Evolutionary conservation across 2,113 vertebrate species (phyloP), one percentile per base, ranked within the genome.

Genomic region (Bubo scandiacus): DNA sequence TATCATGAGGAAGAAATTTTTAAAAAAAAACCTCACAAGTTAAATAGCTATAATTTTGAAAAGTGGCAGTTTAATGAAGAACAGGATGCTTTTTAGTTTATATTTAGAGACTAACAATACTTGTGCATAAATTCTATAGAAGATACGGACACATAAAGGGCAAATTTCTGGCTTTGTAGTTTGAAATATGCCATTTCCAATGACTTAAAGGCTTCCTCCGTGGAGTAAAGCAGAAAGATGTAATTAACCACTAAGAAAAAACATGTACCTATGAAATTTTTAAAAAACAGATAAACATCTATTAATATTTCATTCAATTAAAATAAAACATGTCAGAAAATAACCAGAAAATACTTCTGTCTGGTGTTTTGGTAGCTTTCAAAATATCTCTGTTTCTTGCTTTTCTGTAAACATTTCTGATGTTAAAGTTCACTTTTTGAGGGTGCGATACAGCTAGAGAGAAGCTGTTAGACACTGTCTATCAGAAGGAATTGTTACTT

Each of bases 191-290:
- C 21, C 3, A 26, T 52, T 91, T 81, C 19, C 29, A 70, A 36
- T 67, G 3, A 49, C 6, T 49, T 47, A 40, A 73, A 57, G 29
- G 29, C 4, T 66, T 88, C 34, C 3, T 34, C 12, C 15, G 10
- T 43, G 29, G 74, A 19, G 12, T 45, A 58, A 80, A n/a, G 20
- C 6, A 90, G 55, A 77, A 67, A 71, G 26, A 40, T 43, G 2
- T 5, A 81, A 52, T 45, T 52, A 91, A 22, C 7, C 5, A 13
- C 6, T n/a, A 72, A n/a, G 23, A 55, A 65, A 93, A 78, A 86
- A 25, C 4, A 54, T 5, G 1, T 57, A n/a, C 3, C 1, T 20
- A 23, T 55, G 21, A 40, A 4, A 12, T 54, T 59, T n/a, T 55
- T 83, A 20, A 2, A 9, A 65, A 80, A 34, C 6, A 78, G 66